Conservation (phyloP, 2,888 invertebrate species). For the Nezara viridula region DNA sequence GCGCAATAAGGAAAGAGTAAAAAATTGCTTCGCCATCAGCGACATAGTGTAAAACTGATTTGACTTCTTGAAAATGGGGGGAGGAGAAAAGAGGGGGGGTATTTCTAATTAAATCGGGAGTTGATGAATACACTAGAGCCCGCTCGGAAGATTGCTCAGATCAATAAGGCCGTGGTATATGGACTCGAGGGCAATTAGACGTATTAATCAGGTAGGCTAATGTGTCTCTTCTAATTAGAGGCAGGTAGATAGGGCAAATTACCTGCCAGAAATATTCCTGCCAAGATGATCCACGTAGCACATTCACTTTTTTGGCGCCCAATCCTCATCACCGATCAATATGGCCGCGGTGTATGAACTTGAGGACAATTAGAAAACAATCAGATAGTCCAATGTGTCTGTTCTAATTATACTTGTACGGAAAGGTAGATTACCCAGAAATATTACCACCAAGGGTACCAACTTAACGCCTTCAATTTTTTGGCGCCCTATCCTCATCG, state of each 20-base stretch:
- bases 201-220: constrained; percentile 30
- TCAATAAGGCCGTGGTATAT: constrained; percentile 29
- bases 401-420: too few species aligned
- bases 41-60: constrained; percentile 39
- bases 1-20: constrained; percentile 23
- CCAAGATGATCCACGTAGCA: not conserved
- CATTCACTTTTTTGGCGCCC: not conserved
- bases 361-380: too few species aligned
- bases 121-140: not conserved
- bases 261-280: constrained; percentile 21
- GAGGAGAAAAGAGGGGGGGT: not conserved
- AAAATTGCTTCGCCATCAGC: constrained; percentile 19
- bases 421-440: too few species aligned
- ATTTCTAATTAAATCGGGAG: constrained; percentile 34
- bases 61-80: not conserved
- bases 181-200: constrained; percentile 22
- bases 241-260: constrained; percentile 4
- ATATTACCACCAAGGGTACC: too few species aligned
- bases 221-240: constrained; percentile 45
- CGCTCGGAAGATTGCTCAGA: not conserved
- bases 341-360: too few species aligned
- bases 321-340: not conserved
- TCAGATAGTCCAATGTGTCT: too few species aligned
- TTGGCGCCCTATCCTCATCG: too few species aligned
- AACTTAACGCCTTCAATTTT: too few species aligned